Base-by-base conservation (phyloP, 2,113 vertebrate genomes). In the Paralichthys olivaceus region DNA sequence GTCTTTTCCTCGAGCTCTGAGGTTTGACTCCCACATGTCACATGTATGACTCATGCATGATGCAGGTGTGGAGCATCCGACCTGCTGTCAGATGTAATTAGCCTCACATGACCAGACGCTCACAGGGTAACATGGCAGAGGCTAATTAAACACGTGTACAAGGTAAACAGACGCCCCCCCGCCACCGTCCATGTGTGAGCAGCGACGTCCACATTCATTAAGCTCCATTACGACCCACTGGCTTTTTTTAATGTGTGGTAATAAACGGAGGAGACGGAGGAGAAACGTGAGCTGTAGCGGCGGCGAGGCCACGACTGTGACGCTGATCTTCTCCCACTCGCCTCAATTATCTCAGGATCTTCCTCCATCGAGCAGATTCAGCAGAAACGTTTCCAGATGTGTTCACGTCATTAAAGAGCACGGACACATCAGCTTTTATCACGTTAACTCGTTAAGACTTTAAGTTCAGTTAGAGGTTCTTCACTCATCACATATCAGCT, bases 131-230 rank as follows among this genome's bases (percentile, higher is more conserved):
- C 72, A 4, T 29, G 73, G 61, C 76, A 11, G 57, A 66, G 77
- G 81, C 83, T 87, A 84, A 90, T 90, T 84, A 79, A 80, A 86
- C 78, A 68, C 80, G 63, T 84, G 86, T 79, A 81, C 54, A 79
- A 74, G 88, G 81, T 84, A 87, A 84, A 83, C 83, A 86, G 37
- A 65, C 58, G 34, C 79, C 71, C 45, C 45, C 45, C 45, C 45
- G 1, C 45, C 45, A 5, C 45, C 45, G 7, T 15, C 45, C 43
- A 3, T 9, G 14, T 11, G 49, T 53, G 49, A 53, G 49, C 49
- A 22, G 19, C 49, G 51, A 9, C 56, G n/a, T 56, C 20, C 26
- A 57, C 68, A 53, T 83, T 76, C 81, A 89, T 83, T 78, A 79
- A 15, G 59, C 59, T 68, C 28, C 0, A 87, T 89, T 84, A 88